phyloP scores from a whole-genome alignment of 2,888 invertebrate genomes.

The Phortica okadai region DNA sequence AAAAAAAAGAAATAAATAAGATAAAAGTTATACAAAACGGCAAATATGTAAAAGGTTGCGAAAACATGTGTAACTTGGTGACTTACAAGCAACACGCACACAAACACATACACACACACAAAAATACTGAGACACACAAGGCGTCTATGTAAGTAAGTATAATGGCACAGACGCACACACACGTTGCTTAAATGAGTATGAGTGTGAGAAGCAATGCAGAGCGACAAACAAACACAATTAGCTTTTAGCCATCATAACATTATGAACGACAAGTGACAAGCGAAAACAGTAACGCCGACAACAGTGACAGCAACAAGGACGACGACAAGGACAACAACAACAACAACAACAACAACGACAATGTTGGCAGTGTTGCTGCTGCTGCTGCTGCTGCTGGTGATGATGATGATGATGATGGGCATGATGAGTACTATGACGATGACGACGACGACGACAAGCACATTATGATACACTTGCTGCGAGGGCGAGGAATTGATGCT shows the following conservation, averaged over 20 bases:
- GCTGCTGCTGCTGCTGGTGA: constrained; percentile 28
- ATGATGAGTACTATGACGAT: constrained; percentile 20
- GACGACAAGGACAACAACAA: constrained; percentile 17
- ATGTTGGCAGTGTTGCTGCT: constrained; percentile 1
- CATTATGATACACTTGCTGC: too few species aligned
- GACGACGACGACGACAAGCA: background rate
- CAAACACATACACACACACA: constrained; percentile 30
- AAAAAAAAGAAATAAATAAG: background rate
- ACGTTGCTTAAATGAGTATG: background rate
- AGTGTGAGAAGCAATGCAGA: constrained; percentile 27
- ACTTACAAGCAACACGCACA: constrained; percentile 59
- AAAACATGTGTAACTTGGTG: constrained; percentile 67
- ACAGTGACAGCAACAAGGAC: constrained; percentile 37
- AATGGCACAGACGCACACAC: background rate
- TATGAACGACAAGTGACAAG: constrained; percentile 64
- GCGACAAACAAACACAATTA: constrained; percentile 68
- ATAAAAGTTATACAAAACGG: too few species aligned
- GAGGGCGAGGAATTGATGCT: constrained; percentile 45
- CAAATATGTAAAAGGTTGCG: constrained; percentile 52
- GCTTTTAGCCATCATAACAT: constrained; percentile 70
- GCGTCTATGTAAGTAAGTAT: too few species aligned
- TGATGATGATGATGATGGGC: constrained; percentile 23
- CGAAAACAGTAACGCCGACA: constrained; percentile 34
- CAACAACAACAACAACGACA: background rate
- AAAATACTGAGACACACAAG: background rate